phyloP scores from a whole-genome alignment of 1,140 invertebrate genomes.

The Myzus persicae region DNA sequence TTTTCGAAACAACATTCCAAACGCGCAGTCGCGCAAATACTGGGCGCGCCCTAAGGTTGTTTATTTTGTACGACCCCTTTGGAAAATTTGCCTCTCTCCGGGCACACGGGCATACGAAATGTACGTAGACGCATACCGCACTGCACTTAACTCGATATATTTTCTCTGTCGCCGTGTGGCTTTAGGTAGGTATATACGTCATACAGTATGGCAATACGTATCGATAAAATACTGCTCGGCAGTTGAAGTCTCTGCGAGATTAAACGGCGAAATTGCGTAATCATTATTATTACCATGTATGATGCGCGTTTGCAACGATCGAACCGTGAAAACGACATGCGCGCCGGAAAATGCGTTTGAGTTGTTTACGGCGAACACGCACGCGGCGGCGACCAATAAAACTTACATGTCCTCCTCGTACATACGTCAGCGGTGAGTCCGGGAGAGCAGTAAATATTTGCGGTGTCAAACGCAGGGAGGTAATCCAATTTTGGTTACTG shows the following conservation, averaged over 20 bases:
- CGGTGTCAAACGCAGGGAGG: constrained; percentile 49
- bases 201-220: too few species aligned
- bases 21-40: neutral
- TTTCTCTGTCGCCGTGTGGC: neutral
- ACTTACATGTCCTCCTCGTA: neutral
- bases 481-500: constrained; percentile 29
- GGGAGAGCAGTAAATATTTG: constrained; percentile 47
- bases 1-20: neutral
- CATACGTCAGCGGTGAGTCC: neutral
- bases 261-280: neutral
- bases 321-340: constrained; percentile 17
- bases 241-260: neutral
- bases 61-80: neutral
- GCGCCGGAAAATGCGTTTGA: constrained; percentile 44
- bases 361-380: constrained; percentile 48
- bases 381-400: neutral
- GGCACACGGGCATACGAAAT: neutral
- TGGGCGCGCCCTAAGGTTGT: neutral
- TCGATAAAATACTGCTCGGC: neutral
- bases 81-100: neutral
- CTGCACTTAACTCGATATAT: neutral
- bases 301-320: neutral
- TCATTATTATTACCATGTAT: neutral
- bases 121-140: neutral
- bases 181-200: neutral